Percentiles rank a stretch among this genome's conserved stretches.
Evolutionary conservation across 2,113 vertebrate genomes (phyloP).

Genomic region (Circaetus cinerascens): DNA sequence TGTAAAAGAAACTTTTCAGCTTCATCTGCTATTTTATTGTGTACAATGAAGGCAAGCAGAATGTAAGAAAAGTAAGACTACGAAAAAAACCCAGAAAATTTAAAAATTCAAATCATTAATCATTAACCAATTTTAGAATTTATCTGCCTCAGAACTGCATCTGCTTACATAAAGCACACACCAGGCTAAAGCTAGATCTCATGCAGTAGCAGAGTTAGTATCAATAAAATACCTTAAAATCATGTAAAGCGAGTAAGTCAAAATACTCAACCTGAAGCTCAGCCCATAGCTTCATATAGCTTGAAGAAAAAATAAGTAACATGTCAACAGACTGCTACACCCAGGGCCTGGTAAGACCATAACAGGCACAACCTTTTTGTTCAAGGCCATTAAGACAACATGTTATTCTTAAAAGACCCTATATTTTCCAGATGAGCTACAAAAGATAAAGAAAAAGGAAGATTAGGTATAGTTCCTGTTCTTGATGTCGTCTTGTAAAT

Average conservation of each 20-base stretch:
- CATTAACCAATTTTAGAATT: background rate
- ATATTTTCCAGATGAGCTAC: background rate
- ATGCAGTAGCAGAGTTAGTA: background rate
- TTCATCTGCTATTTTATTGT: conserved; percentile 66
- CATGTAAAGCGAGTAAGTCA: background rate
- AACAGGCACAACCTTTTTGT: background rate
- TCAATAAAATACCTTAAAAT: background rate
- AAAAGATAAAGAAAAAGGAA: background rate
- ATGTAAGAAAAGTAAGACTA: background rate
- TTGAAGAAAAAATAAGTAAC: background rate
- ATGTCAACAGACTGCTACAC: background rate
- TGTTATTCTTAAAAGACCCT: background rate
- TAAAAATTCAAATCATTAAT: background rate
- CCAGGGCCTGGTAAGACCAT: background rate
- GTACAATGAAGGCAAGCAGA: background rate
- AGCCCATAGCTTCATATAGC: background rate
- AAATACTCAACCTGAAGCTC: background rate
- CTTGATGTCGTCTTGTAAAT: background rate
- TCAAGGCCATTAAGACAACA: background rate
- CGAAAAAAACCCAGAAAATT: background rate
- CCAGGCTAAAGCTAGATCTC: background rate
- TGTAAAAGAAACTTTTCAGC: conserved; percentile 67
- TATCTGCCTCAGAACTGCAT: background rate
- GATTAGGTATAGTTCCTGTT: background rate
- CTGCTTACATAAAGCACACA: background rate